phyloP scores from a whole-genome alignment of 2,888 invertebrate genomes.

The Crepidodera aurea region DNA sequence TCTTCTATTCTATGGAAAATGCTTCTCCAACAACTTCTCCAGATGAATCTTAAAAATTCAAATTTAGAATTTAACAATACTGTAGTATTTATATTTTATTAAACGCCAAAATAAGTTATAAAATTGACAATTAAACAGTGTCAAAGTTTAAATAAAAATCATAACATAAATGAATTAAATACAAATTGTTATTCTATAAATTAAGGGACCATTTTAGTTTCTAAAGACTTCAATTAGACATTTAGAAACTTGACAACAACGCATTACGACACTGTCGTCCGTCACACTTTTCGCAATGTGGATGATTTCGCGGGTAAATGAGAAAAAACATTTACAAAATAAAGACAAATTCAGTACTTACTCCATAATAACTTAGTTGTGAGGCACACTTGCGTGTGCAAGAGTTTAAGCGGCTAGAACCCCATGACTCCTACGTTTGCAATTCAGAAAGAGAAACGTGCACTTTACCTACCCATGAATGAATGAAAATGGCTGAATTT shows the following conservation, averaged over 20 bases:
- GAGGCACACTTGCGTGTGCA: slow-evolving; percentile 79
- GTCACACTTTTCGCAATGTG: not conserved
- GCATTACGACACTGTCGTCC: not conserved
- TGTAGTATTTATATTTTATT: no score
- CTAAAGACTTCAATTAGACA: no score
- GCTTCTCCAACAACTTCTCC: no score
- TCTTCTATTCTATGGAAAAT: no score
- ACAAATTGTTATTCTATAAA: no score
- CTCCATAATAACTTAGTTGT: slow-evolving; percentile 70
- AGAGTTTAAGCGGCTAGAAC: slow-evolving; percentile 72
- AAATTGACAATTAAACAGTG: no score
- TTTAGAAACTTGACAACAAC: not conserved
- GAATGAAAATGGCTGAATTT: slow-evolving; percentile 35
- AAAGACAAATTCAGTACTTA: slow-evolving; percentile 63
- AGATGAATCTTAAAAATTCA: no score
- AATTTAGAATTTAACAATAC: no score
- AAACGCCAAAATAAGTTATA: no score
- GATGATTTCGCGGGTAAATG: not conserved
- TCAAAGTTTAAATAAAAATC: no score
- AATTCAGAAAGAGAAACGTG: slow-evolving; percentile 63
- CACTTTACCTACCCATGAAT: slow-evolving; percentile 50
- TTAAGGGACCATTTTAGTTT: no score
- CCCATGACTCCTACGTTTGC: slow-evolving; percentile 75
- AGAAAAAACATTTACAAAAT: slow-evolving; percentile 21
- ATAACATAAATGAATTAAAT: no score